A percentile compares a stretch with the other conserved stretches of the same genome.
These are phyloP conservation scores for Phenganax marumi DNA, from an alignment of 92 coral and sea anemone species.

Conservation along the genomic window DNA sequence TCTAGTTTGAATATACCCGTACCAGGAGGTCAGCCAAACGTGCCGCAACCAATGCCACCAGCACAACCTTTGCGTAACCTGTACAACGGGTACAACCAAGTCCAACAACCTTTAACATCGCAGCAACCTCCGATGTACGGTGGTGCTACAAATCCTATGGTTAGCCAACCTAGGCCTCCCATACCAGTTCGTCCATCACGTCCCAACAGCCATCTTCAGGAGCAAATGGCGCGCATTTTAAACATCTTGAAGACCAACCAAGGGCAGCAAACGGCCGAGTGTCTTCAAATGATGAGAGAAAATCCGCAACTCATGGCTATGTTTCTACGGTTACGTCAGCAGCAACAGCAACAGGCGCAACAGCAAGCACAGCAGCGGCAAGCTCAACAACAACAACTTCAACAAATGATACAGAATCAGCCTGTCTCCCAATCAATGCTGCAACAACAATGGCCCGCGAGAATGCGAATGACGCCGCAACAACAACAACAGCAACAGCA, in stretches of 20 bases:
- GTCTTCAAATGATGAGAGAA: constrained; percentile 78
- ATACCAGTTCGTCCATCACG: constrained; percentile 33
- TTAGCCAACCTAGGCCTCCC: constrained; percentile 25
- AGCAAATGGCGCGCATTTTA: constrained; percentile 38
- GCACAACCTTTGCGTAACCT: constrained; percentile 28
- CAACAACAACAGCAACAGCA: constrained; percentile 28
- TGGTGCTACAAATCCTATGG: constrained; percentile 24
- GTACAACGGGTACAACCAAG: constrained; percentile 32
- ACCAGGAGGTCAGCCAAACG: constrained; percentile 55
- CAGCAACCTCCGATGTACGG: constrained; percentile 27
- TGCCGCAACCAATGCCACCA: constrained; percentile 32
- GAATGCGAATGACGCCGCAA: constrained; percentile 33
- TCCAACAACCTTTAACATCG: constrained; percentile 17
- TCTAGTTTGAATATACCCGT: constrained; percentile 15
- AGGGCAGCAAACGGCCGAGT: constrained; percentile 86
- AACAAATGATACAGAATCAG: constrained; percentile 68
- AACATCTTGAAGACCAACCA: constrained; percentile 38
- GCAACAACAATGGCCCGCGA: constrained; percentile 40
- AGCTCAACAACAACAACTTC: constrained; percentile 66
- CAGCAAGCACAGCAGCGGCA: constrained; percentile 72
- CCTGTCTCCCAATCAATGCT: constrained; percentile 67
- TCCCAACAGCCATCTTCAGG: constrained; percentile 30
- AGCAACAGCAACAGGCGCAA: constrained; percentile 57
- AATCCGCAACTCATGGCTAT: constrained; percentile 85
- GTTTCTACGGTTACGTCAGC: constrained; percentile 74